phyloP scores from a whole-genome alignment of 1,140 invertebrate species.

The Brachionus sp. region DNA sequence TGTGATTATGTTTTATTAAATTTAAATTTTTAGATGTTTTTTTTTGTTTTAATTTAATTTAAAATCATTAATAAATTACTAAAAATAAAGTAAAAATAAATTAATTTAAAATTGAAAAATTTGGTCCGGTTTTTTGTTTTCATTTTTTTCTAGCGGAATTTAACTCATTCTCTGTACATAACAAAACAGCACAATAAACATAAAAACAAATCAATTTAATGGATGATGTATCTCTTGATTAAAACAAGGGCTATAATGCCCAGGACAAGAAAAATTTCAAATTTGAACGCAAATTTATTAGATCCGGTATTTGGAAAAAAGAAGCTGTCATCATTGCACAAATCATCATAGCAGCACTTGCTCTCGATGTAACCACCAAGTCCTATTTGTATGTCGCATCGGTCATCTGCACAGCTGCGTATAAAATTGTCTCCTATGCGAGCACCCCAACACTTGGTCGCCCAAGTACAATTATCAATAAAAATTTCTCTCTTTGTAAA shows the following conservation, averaged over 20 bases:
- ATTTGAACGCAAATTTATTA: constrained; percentile 16
- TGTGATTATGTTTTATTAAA: not conserved
- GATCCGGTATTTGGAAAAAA: constrained; percentile 31
- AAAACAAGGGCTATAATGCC: not conserved
- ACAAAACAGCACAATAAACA: not conserved
- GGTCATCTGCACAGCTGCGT: constrained; percentile 41
- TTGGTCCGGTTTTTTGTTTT: not conserved
- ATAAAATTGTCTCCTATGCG: constrained; percentile 41
- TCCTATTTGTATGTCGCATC: constrained; percentile 40
- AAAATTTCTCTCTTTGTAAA: constrained; percentile 12
- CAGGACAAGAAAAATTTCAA: not conserved
- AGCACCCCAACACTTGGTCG: constrained; percentile 43
- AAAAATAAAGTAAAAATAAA: not conserved
- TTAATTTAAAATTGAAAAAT: not conserved
- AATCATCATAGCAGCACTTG: constrained; percentile 42
- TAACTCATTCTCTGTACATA: not conserved
- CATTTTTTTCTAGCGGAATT: not conserved
- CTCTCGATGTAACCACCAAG: constrained; percentile 43
- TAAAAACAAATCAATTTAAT: not conserved
- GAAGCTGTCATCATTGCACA: constrained; percentile 33
- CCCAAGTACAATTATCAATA: constrained; percentile 45
- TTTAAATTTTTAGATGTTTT: not conserved
- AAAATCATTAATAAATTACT: not conserved
- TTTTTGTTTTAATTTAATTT: not conserved
- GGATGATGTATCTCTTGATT: not conserved